Evolutionary conservation across 2,113 vertebrate genomes (phyloP), one percentile per base, ranked within the genome.

Genomic region (Seriola quinqueradiata): DNA sequence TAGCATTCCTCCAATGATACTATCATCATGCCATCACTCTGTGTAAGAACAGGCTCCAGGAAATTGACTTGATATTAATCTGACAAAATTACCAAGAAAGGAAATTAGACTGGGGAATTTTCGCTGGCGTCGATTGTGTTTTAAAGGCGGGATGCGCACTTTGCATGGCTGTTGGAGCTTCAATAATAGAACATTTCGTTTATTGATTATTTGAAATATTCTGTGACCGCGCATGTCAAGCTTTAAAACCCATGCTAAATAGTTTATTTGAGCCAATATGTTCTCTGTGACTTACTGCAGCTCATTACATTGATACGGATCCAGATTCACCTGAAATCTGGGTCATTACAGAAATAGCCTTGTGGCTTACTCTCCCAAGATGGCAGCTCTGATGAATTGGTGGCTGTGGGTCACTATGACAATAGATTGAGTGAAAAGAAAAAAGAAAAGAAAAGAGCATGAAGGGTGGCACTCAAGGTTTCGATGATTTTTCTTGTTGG

Each of bases 321-420:
- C 82, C 82, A 86, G 80, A 87, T 87, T 92, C 89, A 94, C 91
- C 89, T 94, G 85, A 70, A 90, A 95, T 92, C 88, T 92, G 87
- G 94, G 94, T 93, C 92, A 91, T 87, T 87, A 90, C 92, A 90
- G 89, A 94, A 94, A 95, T 95, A 95, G 93, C 81, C 55, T 38
- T 32, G 67, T 80, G 61, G 88, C 81, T 84, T 65, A 68, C 81
- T 82, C 90, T 84, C 90, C 82, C 84, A 88, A 93, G 90, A 93
- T 85, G 81, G 90, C 73, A 80, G 81, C 77, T 48, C 50, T 94
- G 91, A 95, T 94, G 85, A 94, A 95, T 90, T 77, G 79, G 77
- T 90, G 86, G 85, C 92, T 94, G 77, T 92, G 83, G 93, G 92
- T 94, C 93, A 93, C 88, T 83, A 86, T 92, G 84, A 94, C 89